Percentiles rank a stretch among this genome's conserved stretches.
These are phyloP conservation scores for Brotula barbata DNA, from an alignment of 2,797 vertebrate species.

Conservation along the genomic window DNA sequence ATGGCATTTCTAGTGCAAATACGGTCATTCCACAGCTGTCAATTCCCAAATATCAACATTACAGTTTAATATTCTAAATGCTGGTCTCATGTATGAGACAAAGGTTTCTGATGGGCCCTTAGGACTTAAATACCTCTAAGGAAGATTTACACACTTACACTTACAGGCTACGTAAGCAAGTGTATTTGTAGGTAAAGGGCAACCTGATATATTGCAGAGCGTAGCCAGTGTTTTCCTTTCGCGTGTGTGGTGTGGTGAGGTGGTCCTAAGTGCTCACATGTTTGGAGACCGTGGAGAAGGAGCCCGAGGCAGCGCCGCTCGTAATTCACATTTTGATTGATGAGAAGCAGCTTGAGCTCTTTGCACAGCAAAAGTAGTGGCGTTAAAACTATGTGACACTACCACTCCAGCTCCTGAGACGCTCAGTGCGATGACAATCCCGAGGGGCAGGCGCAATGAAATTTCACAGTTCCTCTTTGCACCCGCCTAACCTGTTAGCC, in stretches of 20 bases:
- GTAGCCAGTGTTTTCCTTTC: slow-evolving; percentile 46
- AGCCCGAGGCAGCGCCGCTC: slow-evolving; percentile 12
- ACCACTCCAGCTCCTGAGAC: neutral
- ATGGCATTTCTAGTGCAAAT: slow-evolving; percentile 22
- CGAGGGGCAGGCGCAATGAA: slow-evolving; percentile 38
- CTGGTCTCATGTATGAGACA: slow-evolving; percentile 33
- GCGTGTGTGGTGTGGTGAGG: slow-evolving; percentile 14
- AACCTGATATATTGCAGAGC: slow-evolving; percentile 38
- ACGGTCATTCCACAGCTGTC: slow-evolving; percentile 27
- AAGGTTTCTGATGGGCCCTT: slow-evolving; percentile 4
- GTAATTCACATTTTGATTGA: slow-evolving; percentile 51
- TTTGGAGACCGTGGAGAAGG: slow-evolving; percentile 39
- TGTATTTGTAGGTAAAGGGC: slow-evolving; percentile 12
- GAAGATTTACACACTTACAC: slow-evolving; percentile 44
- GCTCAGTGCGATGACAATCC: slow-evolving; percentile 48
- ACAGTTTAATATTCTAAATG: slow-evolving; percentile 28
- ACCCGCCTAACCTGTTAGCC: slow-evolving; percentile 33
- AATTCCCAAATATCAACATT: slow-evolving; percentile 27
- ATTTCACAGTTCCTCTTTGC: slow-evolving; percentile 56
- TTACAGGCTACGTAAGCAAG: slow-evolving; percentile 17
- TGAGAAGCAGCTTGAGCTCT: slow-evolving; percentile 37
- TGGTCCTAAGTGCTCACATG: slow-evolving; percentile 18
- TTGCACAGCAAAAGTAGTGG: slow-evolving; percentile 36
- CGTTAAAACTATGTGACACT: slow-evolving; percentile 34
- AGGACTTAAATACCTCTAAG: slow-evolving; percentile 26